Evolutionary conservation across 2,888 invertebrate species (phyloP), one percentile per base, ranked within the genome.

Genomic region (Hirtodrosophila trivittata): DNA sequence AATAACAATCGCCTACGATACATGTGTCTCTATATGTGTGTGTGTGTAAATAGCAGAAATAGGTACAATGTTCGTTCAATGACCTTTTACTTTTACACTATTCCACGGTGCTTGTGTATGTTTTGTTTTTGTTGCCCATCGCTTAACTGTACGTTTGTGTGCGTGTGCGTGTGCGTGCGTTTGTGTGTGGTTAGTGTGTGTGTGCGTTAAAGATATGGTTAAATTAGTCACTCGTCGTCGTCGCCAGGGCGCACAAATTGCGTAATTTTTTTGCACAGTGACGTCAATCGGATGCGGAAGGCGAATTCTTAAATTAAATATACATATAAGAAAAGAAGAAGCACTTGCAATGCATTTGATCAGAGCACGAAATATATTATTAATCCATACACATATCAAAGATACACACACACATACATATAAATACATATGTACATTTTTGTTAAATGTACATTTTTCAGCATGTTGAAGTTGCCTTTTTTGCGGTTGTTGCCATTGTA

Each of bases 61-160:
- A 85, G 75, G 85, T 82, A 85, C 84, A 81, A 81, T 84, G 81
- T 84, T 68, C 85, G 80, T 85, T 77, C 80, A 80, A 78, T 85
- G 80, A 80, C 85, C 82, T 85, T 81, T 82, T 82, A 80, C 75
- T 77, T 85, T 82, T 78, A 82, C 78, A 80, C 70, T 77, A 67
- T 66, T 63, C 63, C 54, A 49, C 56, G 42, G 18, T 51, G 50
- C 42, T 39, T 39, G 56, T 65, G 69, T 46, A 55, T 72, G 18
- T 21, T 21, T 21, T 65, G 69, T 46, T 58, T 72, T 60, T 45
- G 58, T 52, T 66, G 54, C 38, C 55, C 56, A 37, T 32, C 55
- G 14, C 21, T 45, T 41, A 21, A 21, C 18, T 18, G 39, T 39
- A 43, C 57, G 26, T 26, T 51, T 56, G 37, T 62, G 16, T 57